phyloP scores from a whole-genome alignment of 2,113 vertebrate genomes.

The Muntiacus muntjak region DNA sequence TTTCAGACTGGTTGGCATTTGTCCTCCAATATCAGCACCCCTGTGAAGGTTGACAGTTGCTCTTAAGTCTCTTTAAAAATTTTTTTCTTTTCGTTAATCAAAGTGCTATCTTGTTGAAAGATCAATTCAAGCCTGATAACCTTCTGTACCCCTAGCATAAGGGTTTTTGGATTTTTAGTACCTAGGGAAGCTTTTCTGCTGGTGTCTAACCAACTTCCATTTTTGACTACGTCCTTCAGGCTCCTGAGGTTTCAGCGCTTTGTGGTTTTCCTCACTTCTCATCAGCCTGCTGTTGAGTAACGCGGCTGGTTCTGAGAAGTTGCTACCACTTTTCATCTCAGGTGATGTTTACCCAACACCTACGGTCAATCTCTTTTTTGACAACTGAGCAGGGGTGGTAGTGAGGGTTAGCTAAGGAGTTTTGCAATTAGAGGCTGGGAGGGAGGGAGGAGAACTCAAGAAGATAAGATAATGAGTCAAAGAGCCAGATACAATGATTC shows the following conservation, averaged over 20 bases:
- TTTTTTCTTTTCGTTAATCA: neutral
- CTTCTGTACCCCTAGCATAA: neutral
- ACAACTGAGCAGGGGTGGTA: neutral
- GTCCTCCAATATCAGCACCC: neutral
- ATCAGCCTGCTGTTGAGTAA: slow-evolving; percentile 2
- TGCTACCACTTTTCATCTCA: neutral
- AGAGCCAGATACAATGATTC: neutral
- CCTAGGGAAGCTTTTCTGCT: neutral
- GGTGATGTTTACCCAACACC: neutral
- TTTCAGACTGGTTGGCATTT: neutral
- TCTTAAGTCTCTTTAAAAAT: neutral
- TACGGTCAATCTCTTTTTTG: neutral
- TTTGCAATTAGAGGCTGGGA: neutral
- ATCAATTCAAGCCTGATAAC: neutral
- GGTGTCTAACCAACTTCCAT: neutral
- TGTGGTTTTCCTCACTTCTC: slow-evolving; percentile 32
- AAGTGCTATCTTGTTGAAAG: neutral
- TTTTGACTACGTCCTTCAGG: neutral
- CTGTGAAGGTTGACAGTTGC: neutral
- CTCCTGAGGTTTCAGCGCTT: neutral
- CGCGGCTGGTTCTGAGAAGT: slow-evolving; percentile 26
- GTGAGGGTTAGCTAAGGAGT: neutral
- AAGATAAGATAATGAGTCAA: neutral
- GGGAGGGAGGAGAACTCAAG: neutral
- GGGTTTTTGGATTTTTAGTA: neutral